phyloP scores from a whole-genome alignment of 2,113 vertebrate genomes.

The Ursus arctos region DNA sequence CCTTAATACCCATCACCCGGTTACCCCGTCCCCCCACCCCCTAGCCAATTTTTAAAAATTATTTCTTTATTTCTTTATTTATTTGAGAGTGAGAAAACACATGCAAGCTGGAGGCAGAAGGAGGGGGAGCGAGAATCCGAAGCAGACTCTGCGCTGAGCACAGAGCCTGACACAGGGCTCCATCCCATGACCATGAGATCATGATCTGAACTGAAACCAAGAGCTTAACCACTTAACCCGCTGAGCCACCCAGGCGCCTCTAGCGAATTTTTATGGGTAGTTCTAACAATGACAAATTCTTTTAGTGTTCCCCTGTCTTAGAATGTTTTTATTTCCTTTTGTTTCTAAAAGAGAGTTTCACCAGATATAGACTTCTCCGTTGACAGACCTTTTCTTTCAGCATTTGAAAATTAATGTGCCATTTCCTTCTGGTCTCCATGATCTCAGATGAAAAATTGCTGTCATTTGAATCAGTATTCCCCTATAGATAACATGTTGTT shows the following conservation, averaged over 20 bases:
- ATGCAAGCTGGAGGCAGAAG: background rate
- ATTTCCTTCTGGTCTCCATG: background rate
- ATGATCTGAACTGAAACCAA: background rate
- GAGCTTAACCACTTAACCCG: background rate
- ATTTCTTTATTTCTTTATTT: background rate
- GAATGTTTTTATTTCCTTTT: background rate
- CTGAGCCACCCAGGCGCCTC: background rate
- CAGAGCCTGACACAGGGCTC: background rate
- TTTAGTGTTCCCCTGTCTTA: background rate
- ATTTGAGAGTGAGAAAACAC: background rate
- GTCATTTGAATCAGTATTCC: background rate
- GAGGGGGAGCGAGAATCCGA: background rate
- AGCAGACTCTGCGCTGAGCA: background rate
- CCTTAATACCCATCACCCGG: background rate
- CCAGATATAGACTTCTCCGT: background rate
- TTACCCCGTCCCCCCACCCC: background rate
- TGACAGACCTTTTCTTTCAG: background rate
- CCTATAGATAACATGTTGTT: background rate
- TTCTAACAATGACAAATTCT: background rate
- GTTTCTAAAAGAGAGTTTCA: background rate
- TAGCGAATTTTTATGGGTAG: background rate
- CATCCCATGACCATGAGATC: background rate
- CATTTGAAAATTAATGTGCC: background rate
- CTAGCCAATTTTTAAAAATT: background rate
- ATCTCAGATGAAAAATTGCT: background rate